These are phyloP conservation scores for Venturia canescens DNA, from an alignment of 1,140 invertebrate genomes.

Conservation along the genomic window DNA sequence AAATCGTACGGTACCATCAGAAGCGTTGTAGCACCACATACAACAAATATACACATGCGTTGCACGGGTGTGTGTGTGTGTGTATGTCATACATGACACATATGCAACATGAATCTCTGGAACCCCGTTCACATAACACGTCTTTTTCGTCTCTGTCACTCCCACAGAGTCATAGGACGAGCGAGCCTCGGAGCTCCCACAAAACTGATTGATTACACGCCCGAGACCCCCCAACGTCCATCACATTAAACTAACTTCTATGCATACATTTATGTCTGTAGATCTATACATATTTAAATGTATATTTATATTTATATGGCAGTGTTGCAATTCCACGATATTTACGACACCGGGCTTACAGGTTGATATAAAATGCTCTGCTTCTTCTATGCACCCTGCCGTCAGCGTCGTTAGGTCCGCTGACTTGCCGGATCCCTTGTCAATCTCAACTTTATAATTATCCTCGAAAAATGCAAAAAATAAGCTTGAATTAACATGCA, in stretches of 20 bases:
- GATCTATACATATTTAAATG: neutral
- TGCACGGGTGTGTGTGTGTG: neutral
- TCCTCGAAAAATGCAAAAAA: neutral
- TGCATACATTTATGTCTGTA: constrained; percentile 10
- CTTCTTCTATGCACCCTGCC: neutral
- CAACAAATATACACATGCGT: neutral
- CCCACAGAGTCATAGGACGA: neutral
- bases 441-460: constrained; percentile 20
- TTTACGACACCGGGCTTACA: constrained; percentile 26
- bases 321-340: neutral
- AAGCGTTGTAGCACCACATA: too few relatives aligned
- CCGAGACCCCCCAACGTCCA: constrained; percentile 30
- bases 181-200: constrained; percentile 41
- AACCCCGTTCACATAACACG: constrained; percentile 42
- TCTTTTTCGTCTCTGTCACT: neutral
- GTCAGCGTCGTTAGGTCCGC: constrained; percentile 30
- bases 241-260: constrained; percentile 11
- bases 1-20: too few relatives aligned
- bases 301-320: neutral
- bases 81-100: neutral
- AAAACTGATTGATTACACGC: constrained; percentile 45
- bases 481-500: too few relatives aligned
- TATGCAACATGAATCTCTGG: neutral
- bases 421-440: constrained; percentile 28
- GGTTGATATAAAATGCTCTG: neutral